Evolutionary conservation across 2,113 vertebrate species (phyloP).

Genomic region (Microcebus griseorufus): DNA sequence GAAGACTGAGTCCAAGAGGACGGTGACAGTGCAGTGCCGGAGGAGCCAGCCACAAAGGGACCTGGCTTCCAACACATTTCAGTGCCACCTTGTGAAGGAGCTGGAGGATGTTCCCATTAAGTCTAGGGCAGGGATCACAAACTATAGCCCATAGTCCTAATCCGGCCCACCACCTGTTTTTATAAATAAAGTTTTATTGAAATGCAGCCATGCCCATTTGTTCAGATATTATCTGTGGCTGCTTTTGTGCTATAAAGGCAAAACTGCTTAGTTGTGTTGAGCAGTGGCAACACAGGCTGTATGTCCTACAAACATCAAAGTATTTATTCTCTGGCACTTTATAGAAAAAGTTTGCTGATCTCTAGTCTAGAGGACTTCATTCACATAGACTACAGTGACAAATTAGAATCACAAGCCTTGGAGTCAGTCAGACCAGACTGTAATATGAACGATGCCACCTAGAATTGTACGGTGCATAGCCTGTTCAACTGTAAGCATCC

Average conservation of each 20-base stretch:
- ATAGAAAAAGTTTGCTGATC: neutral
- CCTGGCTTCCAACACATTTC: neutral
- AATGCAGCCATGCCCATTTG: neutral
- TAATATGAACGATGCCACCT: neutral
- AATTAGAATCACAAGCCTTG: neutral
- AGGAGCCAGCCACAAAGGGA: neutral
- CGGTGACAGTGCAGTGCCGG: accelerated
- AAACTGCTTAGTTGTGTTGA: neutral
- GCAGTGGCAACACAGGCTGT: neutral
- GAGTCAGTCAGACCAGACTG: neutral
- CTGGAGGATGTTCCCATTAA: neutral
- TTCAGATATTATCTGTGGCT: neutral
- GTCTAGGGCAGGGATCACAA: neutral
- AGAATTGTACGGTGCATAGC: neutral
- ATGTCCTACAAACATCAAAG: neutral
- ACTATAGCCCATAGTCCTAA: neutral
- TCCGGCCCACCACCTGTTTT: neutral
- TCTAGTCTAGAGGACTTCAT: neutral
- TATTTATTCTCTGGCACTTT: neutral
- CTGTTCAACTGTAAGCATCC: neutral
- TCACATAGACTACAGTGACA: neutral
- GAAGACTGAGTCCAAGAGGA: neutral
- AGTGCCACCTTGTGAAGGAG: neutral
- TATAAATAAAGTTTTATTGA: constrained; percentile 1
- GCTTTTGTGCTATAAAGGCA: neutral